Evolutionary conservation across 1,140 invertebrate genomes (phyloP), one percentile per base, ranked within the genome.

Genomic region (Medauroidea extradentata): DNA sequence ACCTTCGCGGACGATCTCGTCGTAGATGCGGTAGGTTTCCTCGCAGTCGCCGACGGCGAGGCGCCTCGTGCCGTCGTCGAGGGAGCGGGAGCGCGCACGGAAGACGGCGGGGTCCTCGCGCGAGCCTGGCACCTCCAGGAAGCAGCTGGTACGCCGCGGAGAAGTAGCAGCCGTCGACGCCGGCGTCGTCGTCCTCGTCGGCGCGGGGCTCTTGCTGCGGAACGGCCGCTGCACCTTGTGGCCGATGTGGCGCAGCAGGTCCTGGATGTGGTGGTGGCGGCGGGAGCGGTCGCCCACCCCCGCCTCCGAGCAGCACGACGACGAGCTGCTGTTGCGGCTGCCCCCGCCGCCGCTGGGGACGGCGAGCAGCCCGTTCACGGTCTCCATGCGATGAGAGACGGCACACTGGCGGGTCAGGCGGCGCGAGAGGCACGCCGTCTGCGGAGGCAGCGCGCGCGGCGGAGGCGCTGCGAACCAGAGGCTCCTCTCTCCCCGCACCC

Each of bases 1-100:
- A 90, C 90, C 90, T 89, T 91, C 87, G 77, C 80, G 80, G 1
- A 92, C 75, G 61, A 92, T 92, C 49, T 79, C 79, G 63, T 92
- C 88, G 68, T 85, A 92, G 65, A 92, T 91, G 68, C 84, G 81
- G 69, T 92, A 92, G 9, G 89, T 90, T 9, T 87, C 81, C 39
- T 86, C 89, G 69, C 88, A 90, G 67, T 91, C 89, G 55, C 81
- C 76, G 7, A 84, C 18, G 18, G 66, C 46, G 79, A 71, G 7
- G 81, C 75, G 55, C 7, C 83, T 27, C 16, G 48, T 60, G 25
- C 64, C 67, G 56, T 71, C 86, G 69, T 91, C 89, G 57, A 91
- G 71, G 25, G 88, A 90, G 69, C 88, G 88, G 19, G 88, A 90
- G 24, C 90, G 79, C 39, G 81, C 82, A 8, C 89, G 78, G 63